phyloP scores from a whole-genome alignment of 2,888 invertebrate species.

The Lamellibrachia columna region DNA sequence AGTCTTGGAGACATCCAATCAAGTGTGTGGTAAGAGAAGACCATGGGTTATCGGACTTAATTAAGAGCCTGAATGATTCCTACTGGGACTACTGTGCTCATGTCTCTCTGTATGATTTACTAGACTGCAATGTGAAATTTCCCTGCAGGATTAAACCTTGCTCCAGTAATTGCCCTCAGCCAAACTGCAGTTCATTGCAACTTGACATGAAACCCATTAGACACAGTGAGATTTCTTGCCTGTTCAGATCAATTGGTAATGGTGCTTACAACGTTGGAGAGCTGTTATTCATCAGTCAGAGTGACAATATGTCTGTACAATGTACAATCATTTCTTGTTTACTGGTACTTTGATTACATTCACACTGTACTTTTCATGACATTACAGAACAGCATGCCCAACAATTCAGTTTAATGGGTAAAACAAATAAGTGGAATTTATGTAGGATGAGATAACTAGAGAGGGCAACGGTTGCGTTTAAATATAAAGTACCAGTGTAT shows the following conservation, averaged over 20 bases:
- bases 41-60: not conserved
- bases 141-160: not conserved
- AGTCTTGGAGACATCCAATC: constrained; percentile 7
- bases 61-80: not conserved
- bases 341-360: not conserved
- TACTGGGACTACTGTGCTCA: not conserved
- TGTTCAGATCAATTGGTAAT: not conserved
- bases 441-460: no score
- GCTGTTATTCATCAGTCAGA: not conserved
- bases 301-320: not conserved
- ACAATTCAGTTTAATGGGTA: no score
- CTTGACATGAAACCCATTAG: not conserved
- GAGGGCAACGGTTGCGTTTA: no score
- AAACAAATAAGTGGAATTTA: no score
- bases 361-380: not conserved
- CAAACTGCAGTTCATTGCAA: not conserved
- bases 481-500: no score
- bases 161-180: not conserved
- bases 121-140: not conserved
- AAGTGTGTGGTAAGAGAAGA: not conserved
- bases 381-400: not conserved
- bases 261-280: not conserved
- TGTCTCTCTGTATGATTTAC: not conserved
- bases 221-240: not conserved
- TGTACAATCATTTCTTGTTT: not conserved